Conservation (phyloP, 2,113 vertebrate genomes). For the Platycercus adscitus region DNA sequence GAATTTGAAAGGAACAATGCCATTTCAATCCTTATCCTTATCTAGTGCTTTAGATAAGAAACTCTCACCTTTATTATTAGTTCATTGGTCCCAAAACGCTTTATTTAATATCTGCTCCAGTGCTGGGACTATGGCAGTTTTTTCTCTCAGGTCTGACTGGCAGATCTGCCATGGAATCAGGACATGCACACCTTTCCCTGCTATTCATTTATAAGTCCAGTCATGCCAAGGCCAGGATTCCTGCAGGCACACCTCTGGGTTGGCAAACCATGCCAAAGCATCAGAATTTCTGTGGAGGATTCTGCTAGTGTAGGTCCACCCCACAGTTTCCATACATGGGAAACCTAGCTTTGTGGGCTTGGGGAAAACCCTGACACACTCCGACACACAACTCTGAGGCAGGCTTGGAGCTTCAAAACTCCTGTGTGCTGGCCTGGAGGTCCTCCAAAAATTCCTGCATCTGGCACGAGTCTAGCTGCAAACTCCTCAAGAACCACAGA, state of each 20-base stretch:
- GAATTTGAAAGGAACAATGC: background rate
- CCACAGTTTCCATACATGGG: background rate
- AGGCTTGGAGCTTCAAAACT: background rate
- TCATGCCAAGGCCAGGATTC: rapidly evolving
- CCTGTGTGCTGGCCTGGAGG: background rate
- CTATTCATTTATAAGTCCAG: background rate
- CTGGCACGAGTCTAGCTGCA: background rate
- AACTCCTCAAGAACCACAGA: background rate
- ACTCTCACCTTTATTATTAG: background rate
- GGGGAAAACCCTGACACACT: background rate
- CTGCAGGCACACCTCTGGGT: rapidly evolving
- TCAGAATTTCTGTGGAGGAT: background rate
- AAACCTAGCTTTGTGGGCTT: background rate
- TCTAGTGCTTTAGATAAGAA: background rate
- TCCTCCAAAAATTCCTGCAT: background rate
- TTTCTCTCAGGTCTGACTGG: background rate
- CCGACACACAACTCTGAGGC: background rate
- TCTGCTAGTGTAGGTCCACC: background rate
- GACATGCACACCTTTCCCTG: background rate
- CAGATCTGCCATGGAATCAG: background rate
- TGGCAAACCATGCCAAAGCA: background rate
- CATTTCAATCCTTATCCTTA: background rate
- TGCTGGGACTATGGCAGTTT: background rate
- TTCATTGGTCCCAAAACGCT: background rate
- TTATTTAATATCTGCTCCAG: background rate